These are phyloP conservation scores for Metalampra italica DNA, from an alignment of 2,888 invertebrate genomes.

Conservation along the genomic window DNA sequence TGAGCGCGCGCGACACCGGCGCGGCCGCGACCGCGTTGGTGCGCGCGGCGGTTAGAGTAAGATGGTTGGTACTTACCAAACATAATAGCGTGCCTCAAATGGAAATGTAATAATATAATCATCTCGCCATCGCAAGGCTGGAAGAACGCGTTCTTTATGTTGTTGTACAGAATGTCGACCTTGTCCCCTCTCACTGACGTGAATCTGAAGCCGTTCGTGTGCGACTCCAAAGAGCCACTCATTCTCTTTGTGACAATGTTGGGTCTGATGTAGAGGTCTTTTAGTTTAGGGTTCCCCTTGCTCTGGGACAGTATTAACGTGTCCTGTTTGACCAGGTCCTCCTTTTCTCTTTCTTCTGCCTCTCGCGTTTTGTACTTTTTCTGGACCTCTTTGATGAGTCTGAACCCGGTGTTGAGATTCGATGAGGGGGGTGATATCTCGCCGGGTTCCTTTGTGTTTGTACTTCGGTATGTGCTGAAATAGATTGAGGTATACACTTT, in stretches of 20 bases:
- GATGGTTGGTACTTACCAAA: conserved; percentile 93
- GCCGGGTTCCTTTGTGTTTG: conserved; percentile 98
- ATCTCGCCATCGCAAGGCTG: conserved; percentile 99
- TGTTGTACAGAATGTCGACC: conserved; percentile 99
- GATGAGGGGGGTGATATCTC: conserved; percentile 95
- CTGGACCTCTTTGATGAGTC: conserved; percentile 99
- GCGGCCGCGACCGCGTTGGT: too few relatives aligned
- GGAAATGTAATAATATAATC: conserved; percentile 99
- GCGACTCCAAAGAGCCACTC: conserved; percentile 96
- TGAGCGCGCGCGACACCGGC: too few relatives aligned
- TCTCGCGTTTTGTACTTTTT: conserved; percentile 99
- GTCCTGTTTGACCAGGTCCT: conserved; percentile 99
- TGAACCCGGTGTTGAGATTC: conserved; percentile 97
- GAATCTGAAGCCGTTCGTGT: conserved; percentile 97
- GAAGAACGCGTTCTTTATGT: conserved; percentile 99
- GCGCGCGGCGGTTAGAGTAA: too few relatives aligned
- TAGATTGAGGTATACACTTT: neutral
- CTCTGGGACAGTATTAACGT: conserved; percentile 95
- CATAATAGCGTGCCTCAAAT: conserved; percentile 99
- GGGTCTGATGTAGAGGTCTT: conserved; percentile 98
- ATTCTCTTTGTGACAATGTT: conserved; percentile 98
- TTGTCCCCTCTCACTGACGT: conserved; percentile 99
- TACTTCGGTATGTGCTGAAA: conserved; percentile 94
- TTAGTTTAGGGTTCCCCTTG: conserved; percentile 98
- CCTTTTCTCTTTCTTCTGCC: conserved; percentile 98